Evolutionary conservation across 1,140 invertebrate genomes (phyloP), one percentile per base, ranked within the genome.

Genomic region (Hyles euphorbiae): DNA sequence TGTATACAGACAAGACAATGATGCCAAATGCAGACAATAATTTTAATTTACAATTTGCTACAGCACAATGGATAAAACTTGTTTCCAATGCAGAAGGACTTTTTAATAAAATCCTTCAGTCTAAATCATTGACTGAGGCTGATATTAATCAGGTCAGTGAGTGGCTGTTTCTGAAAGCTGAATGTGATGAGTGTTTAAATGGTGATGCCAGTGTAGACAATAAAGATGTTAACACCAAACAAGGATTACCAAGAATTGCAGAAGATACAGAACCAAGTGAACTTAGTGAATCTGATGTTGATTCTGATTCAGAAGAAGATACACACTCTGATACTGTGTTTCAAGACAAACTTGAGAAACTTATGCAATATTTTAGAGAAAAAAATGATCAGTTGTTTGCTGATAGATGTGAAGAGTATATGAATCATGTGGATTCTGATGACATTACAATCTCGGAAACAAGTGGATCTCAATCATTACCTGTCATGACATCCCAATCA

Each of bases 1-100:
- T 91, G 10, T 89, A 89, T 33, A 72, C 82, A 10, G 90, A 91
- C 11, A 88, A 90, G 63, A 72, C 83, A 56, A 75, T 87, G 40
- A 65, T 87, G 22, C 89, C 65, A 76, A 78, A 67, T 76, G 76
- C 36, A 89, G 86, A 81, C 57, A 88, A 86, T 65, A 76, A 82
- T 65, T 88, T 95, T 78, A 93, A 94, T 51, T 82, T 96, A 56
- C 94, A 95, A 78, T 96, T 96, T 89, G 95, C 95, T 12, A 94
- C 94, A 34, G 89, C 93, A 61, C 95, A 96, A 72, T 95, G 95
- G 92, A 92, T 94, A 3, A 95, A 95, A 76, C 78, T 96, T 40
- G 95, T 96, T 4, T 92, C 94, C 2, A 96, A 96, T 90, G 95
- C 95, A 6, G 95, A 96, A 81, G 93, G 94, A n/a, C 76, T 96